Base-by-base conservation (phyloP, 2,797 vertebrate species). In the Acanthiza pusilla region DNA sequence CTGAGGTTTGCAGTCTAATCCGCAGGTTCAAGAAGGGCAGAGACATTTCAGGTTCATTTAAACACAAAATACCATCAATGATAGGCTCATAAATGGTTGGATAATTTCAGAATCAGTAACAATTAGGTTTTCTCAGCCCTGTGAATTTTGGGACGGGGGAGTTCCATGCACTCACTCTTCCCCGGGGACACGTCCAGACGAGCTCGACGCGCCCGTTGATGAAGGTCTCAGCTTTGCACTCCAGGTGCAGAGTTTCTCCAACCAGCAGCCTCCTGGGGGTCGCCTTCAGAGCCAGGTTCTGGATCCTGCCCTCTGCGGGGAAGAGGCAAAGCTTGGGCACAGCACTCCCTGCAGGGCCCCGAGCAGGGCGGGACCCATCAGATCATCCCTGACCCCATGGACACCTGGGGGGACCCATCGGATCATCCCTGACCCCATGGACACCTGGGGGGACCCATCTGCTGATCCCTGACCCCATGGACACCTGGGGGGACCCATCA, bases 171-270 rank as follows among this genome's bases (percentile, higher is more conserved):
- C 98, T 98, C 97, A 99, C 98, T 21, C 81, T 97, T 27, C 91
- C 96, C 1, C 97, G 92, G 93, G 93, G 97, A 67, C 98, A 98
- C 3, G 97, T 92, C 99, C 99, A 99, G 2, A 95, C 38, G 82
- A 99, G 97, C 30, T 73, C 53, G 29, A 99, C 87, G 80, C 97
- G 97, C 73, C 98, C 98, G 9, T 98, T 98, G 89, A 8, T 97
- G 26, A 94, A 93, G 61, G 98, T 98, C 75, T 98, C 96, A 32
- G 97, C 99, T 18, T 85, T 96, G 89, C 99, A 99, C 74, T 97
- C 97, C 66, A 99, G 97, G 6, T 14, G 16, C 9, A 99, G 98
- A 1, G 96, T 97, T 40, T 98, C 98, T 85, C 99, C 99, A 7
- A 97, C 97, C 83, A 99, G 57, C 92, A 99, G 70, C 92, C 83